Evolutionary conservation across 2,797 vertebrate species (phyloP), one percentile per base, ranked within the genome.

Genomic region (Oceanodroma leucorhoa): DNA sequence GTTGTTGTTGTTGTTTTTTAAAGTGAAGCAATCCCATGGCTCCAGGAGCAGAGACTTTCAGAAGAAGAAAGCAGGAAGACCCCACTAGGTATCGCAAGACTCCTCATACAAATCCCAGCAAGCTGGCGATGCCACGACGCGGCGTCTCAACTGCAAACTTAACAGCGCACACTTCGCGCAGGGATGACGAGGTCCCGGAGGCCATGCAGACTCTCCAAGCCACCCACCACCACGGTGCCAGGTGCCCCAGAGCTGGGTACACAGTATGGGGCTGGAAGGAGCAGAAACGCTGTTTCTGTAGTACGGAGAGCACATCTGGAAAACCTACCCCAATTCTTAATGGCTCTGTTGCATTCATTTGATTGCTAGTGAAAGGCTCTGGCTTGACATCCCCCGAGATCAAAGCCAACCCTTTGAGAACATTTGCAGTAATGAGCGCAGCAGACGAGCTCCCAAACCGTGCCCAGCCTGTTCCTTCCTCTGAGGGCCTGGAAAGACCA

Each of bases 261-360:
- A 0, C n/a, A 6, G 34, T 32, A 6, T 0, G 1, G 48, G 32
- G 7, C 55, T 27, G 64, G 64, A 41, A 88, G 54, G 27, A 45
- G 54, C 41, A 51, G 26, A 53, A 64, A 11, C 3, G n/a, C 20
- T 22, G 18, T 12, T 57, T 40, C 45, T 24, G 43, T 4, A 27
- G 40, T 1, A 23, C 1, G 1, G 32, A 20, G 10, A 27, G 19
- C 34, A 15, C 75, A 84, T 69, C 72, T 58, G 61, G 81, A 40
- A 90, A 79, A 20, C 14, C n/a, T 6, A 5, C 32, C 27, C 45
- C 50, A 11, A 1, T 3, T 46, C 45, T 16, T 32, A 12, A 8
- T 0, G 15, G 24, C 45, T 67, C 50, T 12, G 19, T 4, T 24
- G 23, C 38, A 32, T 41, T 20, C 29, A 12, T 55, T 55, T 17